Base-by-base conservation (phyloP, 2,888 invertebrate genomes). In the Chaetogeoica ovagalla region DNA sequence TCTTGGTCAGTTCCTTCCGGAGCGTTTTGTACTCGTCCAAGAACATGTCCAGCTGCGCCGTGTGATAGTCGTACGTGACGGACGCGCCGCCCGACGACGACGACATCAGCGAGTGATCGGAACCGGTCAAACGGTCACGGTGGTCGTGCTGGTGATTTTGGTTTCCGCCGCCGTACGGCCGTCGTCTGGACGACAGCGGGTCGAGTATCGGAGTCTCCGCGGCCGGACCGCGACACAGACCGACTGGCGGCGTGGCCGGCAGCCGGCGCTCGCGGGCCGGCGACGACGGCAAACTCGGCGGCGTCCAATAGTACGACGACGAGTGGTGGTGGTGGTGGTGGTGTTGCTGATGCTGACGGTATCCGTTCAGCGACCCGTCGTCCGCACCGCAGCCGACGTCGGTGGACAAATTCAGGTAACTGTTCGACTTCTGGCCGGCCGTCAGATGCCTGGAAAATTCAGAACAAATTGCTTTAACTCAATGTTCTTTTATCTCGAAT, bases 1-100 rank as follows among this genome's bases (percentile, higher is more conserved):
- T 93, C 85, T 91, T 91, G 82, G 92, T 92, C 83, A 94, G 87
- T 86, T 94, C 92, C 85, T 92, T 91, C 85, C 93, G 91, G 81
- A 94, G 88, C 84, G 89, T 91, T 83, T 93, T 89, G 85, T 94
- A 94, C 85, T 94, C 94, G 84, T 93, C 92, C 66, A 94, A 88
- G 86, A 94, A 94, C 81, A 91, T 89, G 85, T 93, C 93, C 82
- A 94, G 87, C 85, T 94, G 93, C 21, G 93, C 92, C 0, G 93
- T 92, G 85, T 93, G 91, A 84, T 93, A 93, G 85, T 93, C 93
- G 86, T 91, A 93, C 23, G 90, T 88, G 68, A 88, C 89, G 68
- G 90, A 89, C 82, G 69, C 69, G 6, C 77, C 69, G 63, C 65
- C 77, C 15, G 71, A 57, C 70, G 71, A 62, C 52, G 77, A 62